phyloP scores from a whole-genome alignment of 53 echinoderm and acorn worm species.

The Paracentrotus lividus region DNA sequence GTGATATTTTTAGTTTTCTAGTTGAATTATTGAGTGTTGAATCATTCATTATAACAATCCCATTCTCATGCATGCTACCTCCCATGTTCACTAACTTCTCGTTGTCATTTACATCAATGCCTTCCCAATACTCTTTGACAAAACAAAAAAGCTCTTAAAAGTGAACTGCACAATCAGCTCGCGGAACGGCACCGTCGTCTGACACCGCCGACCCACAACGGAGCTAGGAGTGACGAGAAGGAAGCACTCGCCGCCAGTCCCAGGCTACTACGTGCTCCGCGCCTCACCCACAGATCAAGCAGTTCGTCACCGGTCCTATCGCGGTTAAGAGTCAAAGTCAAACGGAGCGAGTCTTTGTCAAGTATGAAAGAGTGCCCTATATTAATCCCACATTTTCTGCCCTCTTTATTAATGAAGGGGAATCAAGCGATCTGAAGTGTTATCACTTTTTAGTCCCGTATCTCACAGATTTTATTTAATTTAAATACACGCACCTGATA shows the following conservation, averaged over 20 bases:
- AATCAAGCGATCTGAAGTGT: neutral
- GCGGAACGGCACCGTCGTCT: constrained; percentile 20
- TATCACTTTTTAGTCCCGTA: neutral
- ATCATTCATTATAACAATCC: neutral
- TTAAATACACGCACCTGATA: too few species aligned
- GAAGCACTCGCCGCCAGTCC: constrained; percentile 17
- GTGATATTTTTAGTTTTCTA: neutral
- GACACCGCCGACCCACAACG: constrained; percentile 8
- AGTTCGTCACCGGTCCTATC: constrained; percentile 59
- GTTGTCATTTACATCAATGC: constrained; percentile 51
- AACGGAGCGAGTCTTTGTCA: constrained; percentile 66
- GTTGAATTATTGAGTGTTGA: neutral
- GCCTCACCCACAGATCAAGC: constrained; percentile 9
- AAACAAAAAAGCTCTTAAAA: constrained; percentile 61
- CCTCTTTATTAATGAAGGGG: neutral
- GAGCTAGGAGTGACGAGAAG: neutral
- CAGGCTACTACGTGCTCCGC: neutral
- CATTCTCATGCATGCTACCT: constrained; percentile 35
- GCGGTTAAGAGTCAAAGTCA: constrained; percentile 59
- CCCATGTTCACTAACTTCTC: constrained; percentile 31
- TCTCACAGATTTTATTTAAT: neutral
- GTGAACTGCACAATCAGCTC: constrained; percentile 43
- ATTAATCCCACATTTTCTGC: neutral
- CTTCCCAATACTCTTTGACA: constrained; percentile 41
- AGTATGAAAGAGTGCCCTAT: constrained; percentile 51